Base-by-base conservation (phyloP, 2,888 invertebrate species). In the Camponotus fellah region DNA sequence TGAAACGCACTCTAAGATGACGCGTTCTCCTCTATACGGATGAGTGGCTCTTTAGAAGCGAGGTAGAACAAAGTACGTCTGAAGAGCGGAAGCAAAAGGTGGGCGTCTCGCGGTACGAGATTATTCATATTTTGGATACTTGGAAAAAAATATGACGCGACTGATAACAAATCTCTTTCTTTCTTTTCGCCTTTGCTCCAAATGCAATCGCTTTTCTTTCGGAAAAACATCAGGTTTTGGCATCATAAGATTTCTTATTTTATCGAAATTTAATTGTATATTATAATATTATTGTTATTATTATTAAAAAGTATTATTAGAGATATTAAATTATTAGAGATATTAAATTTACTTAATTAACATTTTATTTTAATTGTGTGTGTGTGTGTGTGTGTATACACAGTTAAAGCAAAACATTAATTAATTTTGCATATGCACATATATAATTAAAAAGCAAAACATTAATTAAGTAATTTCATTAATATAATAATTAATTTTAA, bases 61-160 rank as follows among this genome's bases (percentile, higher is more conserved):
- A 75, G 26, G 86, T 85, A 85, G 71, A 68, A 86, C 81, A 86
- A 86, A 83, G 85, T 66, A n/a, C 21, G 75, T 58, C 83, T 86
- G 81, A 87, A 76, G 60, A 32, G 10, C 69, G 46, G 43, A 68
- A 58, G 17, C 9, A 9, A 26, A 9, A 26, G 32, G 8, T 60
- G 56, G 43, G 12, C 58, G 32, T 32, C 58, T 68, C n/a, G 17
- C 43, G 46, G 60, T 79, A 58, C 58, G 58, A 60, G 43, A 79
- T 58, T 79, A 79, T 43, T 79, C 72, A 21, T 71, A 46, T 79
- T 72, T 21, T 43, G 6, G 32, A 76, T 66, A 26, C 26, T 1
- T 2, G 40, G 12, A 71, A 34, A 79, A 26, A 2, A 21, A 2
- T 32, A 46, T 14, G 9, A 9, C 40, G 43, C 32, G 77, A 40